Evolutionary conservation across 1,140 invertebrate species (phyloP).

Genomic region (Drosophila cardini): DNA sequence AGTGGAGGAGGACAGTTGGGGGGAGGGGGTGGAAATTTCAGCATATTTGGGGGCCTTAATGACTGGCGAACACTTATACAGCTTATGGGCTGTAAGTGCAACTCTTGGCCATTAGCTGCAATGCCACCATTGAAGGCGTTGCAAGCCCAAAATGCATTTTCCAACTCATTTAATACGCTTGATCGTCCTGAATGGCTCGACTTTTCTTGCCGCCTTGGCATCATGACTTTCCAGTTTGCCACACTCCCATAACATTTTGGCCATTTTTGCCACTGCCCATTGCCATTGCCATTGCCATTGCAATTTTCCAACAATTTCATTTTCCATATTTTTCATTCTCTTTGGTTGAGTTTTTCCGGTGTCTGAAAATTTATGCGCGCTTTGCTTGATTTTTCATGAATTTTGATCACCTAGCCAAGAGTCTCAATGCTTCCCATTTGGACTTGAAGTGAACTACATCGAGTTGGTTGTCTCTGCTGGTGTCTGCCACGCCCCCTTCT

Average conservation of each 20-base stretch:
- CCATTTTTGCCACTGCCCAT: constrained; percentile 11
- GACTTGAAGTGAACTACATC: constrained; percentile 7
- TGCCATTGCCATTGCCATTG: constrained; percentile 35
- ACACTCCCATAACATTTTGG: constrained; percentile 5
- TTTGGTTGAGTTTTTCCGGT: constrained; percentile 26
- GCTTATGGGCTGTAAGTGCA: constrained; percentile 25
- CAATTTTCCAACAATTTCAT: constrained; percentile 59
- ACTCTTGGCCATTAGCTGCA: constrained; percentile 37
- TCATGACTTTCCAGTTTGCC: constrained; percentile 19
- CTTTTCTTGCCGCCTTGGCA: constrained; percentile 8
- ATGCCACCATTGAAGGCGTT: constrained; percentile 8
- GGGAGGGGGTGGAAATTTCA: neutral
- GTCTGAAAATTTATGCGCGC: constrained; percentile 31
- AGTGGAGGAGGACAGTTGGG: neutral
- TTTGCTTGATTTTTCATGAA: constrained; percentile 55
- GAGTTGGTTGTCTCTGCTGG: neutral
- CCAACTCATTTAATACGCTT: constrained; percentile 53
- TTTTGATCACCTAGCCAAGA: constrained; percentile 47
- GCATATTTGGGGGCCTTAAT: constrained; percentile 37
- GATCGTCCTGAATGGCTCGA: constrained; percentile 20
- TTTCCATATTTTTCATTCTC: constrained; percentile 44
- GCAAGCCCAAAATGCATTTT: constrained; percentile 50
- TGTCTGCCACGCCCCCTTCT: neutral
- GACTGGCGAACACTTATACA: constrained; percentile 10
- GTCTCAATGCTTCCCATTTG: constrained; percentile 19